Conservation (phyloP, 1,140 invertebrate genomes). For the Scylla paramamosain region DNA sequence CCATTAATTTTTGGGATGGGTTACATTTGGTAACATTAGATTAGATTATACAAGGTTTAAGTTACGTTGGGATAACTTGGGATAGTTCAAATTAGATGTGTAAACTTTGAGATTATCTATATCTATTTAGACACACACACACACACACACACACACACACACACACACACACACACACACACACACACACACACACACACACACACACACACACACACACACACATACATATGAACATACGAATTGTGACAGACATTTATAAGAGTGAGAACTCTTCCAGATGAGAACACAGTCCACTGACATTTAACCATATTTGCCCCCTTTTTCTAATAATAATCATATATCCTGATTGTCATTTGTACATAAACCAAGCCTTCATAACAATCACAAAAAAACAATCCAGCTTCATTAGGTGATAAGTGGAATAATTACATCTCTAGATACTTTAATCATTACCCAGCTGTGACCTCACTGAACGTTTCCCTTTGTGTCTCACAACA, state of each 20-base stretch:
- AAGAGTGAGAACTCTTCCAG: not conserved
- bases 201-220: too few species aligned
- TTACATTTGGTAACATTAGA: not conserved
- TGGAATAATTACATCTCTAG: too few species aligned
- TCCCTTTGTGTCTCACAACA: too few species aligned
- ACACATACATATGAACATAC: conserved; percentile 32
- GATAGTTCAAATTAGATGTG: not conserved
- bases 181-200: too few species aligned
- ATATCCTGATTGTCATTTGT: not conserved
- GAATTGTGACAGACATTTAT: not conserved
- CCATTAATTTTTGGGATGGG: not conserved
- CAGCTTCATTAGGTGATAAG: not conserved
- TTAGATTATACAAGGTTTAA: not conserved
- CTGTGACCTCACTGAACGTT: too few species aligned
- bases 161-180: too few species aligned
- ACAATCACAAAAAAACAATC: not conserved
- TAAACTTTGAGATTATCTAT: not conserved
- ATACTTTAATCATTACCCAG: too few species aligned
- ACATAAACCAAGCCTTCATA: not conserved
- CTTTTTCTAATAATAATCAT: not conserved
- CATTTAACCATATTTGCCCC: not conserved
- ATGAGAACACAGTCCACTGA: not conserved
- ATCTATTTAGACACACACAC: not conserved
- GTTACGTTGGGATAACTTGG: not conserved
- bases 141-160: too few species aligned